Conservation (phyloP, 2,113 vertebrate species). For the human region GRCh38 chr5:157594501-157595000, state of each 20-base stretch:
- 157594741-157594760: neutral
- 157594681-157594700: neutral
- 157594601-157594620: neutral
- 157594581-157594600: slow-evolving; percentile 10
- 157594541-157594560: neutral
- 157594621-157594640: neutral
- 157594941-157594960: neutral
- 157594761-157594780: neutral
- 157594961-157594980: neutral
- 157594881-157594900: neutral
- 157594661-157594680: neutral
- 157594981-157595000: neutral
- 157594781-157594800: neutral
- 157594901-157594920: neutral
- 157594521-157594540: neutral
- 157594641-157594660: neutral
- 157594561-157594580: neutral
- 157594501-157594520: neutral
- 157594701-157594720: neutral
- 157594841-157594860: neutral
- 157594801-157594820: neutral
- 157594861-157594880: neutral
- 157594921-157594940: neutral
- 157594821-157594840: neutral
- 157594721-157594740: neutral